Conservation (phyloP, 2,797 vertebrate genomes). For the Aldrovandia affinis region DNA sequence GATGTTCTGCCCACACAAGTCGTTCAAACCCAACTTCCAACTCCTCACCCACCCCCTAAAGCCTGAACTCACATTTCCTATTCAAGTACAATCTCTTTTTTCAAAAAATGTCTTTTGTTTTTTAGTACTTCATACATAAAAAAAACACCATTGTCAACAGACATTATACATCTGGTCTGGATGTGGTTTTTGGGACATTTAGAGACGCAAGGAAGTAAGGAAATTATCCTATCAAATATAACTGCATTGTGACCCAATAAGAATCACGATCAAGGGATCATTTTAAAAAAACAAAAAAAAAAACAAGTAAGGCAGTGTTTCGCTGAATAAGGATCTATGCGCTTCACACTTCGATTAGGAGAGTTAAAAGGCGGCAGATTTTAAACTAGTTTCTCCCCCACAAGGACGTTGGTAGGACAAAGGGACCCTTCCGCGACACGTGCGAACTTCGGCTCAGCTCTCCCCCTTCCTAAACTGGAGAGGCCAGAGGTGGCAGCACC, state of each 20-base stretch:
- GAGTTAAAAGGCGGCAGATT: slow-evolving; percentile 9
- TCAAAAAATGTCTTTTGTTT: too few relatives aligned
- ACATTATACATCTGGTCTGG: too few relatives aligned
- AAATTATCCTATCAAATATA: too few relatives aligned
- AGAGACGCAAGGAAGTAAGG: neutral
- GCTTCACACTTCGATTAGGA: neutral
- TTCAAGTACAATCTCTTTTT: too few relatives aligned
- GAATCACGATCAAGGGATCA: neutral
- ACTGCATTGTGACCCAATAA: too few relatives aligned
- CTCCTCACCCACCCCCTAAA: too few relatives aligned
- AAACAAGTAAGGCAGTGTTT: slow-evolving; percentile 29
- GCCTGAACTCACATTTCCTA: too few relatives aligned
- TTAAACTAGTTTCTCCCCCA: slow-evolving; percentile 15
- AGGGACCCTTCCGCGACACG: neutral
- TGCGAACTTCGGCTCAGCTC: slow-evolving; percentile 4
- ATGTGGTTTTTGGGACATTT: neutral
- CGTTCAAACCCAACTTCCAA: too few relatives aligned
- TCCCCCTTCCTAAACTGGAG: neutral
- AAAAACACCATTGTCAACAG: too few relatives aligned
- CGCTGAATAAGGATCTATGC: neutral
- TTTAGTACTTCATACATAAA: too few relatives aligned
- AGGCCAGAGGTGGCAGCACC: neutral
- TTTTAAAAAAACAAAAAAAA: neutral
- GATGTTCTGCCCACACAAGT: too few relatives aligned
- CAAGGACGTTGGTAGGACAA: neutral